Evolutionary conservation across 2,888 invertebrate genomes (phyloP).

Genomic region (Cinara cedri): DNA sequence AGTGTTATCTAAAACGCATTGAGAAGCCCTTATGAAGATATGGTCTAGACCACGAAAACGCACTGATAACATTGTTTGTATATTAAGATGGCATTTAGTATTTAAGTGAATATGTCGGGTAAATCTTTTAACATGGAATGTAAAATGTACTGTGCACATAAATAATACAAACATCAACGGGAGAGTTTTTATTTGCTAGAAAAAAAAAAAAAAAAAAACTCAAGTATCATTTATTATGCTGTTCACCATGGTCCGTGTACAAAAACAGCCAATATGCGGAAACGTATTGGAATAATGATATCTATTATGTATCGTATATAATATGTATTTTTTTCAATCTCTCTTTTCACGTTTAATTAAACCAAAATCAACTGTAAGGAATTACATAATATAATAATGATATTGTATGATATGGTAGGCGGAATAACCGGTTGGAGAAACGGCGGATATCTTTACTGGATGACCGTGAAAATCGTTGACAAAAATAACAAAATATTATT

Average conservation of each 20-base stretch:
- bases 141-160: not conserved
- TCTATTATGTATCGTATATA: too few species aligned
- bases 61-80: too few species aligned
- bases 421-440: slow-evolving; percentile 33
- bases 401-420: not conserved
- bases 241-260: not conserved
- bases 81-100: too few species aligned
- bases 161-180: not conserved
- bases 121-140: not conserved
- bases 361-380: slow-evolving; percentile 22
- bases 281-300: not conserved
- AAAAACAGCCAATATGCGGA: slow-evolving; percentile 7
- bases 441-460: slow-evolving; percentile 17
- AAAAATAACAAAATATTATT: slow-evolving; percentile 9
- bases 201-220: not conserved
- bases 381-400: slow-evolving; percentile 1
- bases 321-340: slow-evolving; percentile 2
- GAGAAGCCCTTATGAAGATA: too few species aligned
- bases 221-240: not conserved
- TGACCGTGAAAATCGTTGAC: slow-evolving; percentile 36
- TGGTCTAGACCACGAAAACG: too few species aligned
- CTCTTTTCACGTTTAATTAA: slow-evolving; percentile 31
- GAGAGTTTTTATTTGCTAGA: not conserved
- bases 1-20: too few species aligned
- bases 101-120: too few species aligned